These are phyloP conservation scores for Drosophila cracens DNA, from an alignment of 2,888 invertebrate species.

Conservation along the genomic window DNA sequence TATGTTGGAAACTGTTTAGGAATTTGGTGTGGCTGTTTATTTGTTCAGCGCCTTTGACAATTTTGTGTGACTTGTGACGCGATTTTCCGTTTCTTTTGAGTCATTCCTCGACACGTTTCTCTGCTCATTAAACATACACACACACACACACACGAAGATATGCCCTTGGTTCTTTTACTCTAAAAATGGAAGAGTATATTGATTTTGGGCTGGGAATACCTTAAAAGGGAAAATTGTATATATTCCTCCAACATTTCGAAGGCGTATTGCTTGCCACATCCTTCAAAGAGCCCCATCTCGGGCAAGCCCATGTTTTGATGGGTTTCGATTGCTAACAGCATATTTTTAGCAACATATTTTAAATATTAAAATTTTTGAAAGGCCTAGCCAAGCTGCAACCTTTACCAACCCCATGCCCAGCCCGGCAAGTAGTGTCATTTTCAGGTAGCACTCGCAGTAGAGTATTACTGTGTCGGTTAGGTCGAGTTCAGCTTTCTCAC, in stretches of 20 bases:
- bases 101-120: conserved; percentile 10
- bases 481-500: neutral
- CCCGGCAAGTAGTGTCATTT: neutral
- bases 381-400: too few species aligned
- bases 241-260: neutral
- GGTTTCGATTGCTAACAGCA: too few species aligned
- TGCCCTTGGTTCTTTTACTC: neutral
- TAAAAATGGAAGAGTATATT: neutral
- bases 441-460: neutral
- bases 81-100: conserved; percentile 33
- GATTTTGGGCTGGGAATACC: neutral
- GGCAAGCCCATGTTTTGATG: neutral
- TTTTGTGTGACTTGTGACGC: conserved; percentile 61
- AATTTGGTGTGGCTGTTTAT: conserved; percentile 23
- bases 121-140: conserved; percentile 30
- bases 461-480: neutral
- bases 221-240: too few species aligned
- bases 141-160: conserved; percentile 11
- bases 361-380: neutral
- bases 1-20: conserved; percentile 27
- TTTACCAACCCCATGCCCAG: neutral
- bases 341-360: too few species aligned
- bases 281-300: neutral
- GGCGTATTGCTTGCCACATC: neutral
- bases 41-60: conserved; percentile 49